Evolutionary conservation across 2,888 invertebrate genomes (phyloP).

Genomic region (Tenthredo mesomela): DNA sequence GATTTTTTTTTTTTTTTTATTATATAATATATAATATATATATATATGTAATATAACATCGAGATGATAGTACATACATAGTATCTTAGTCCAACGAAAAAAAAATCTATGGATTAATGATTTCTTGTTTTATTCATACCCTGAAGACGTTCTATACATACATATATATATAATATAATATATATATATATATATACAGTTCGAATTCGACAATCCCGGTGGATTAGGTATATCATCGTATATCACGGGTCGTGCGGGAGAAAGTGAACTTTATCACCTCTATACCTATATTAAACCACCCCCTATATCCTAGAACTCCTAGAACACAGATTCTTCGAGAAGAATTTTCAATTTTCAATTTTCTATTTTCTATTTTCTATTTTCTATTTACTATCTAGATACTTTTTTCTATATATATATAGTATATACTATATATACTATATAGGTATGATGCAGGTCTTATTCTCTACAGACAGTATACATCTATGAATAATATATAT

Average conservation of each 20-base stretch:
- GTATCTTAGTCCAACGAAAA: not conserved
- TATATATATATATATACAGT: not conserved
- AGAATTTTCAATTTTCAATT: not conserved
- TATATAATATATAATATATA: no score
- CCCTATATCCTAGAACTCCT: not conserved
- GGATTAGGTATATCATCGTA: not conserved
- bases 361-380: no score
- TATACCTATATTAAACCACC: not conserved
- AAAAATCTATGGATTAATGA: no score
- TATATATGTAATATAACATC: no score
- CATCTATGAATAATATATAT: not conserved
- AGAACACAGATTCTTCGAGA: not conserved
- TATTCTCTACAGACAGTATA: not conserved
- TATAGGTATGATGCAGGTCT: not conserved
- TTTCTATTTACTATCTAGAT: no score
- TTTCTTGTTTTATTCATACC: no score
- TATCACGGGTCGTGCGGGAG: not conserved
- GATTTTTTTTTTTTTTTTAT: no score
- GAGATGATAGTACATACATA: no score
- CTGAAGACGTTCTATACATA: not conserved
- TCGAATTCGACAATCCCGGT: not conserved
- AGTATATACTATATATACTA: not conserved
- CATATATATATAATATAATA: no score
- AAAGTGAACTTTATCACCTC: conserved; percentile 25
- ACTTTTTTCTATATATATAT: not conserved